Base-by-base conservation (phyloP, 2,888 invertebrate genomes). In the Agrotis ipsilon region DNA sequence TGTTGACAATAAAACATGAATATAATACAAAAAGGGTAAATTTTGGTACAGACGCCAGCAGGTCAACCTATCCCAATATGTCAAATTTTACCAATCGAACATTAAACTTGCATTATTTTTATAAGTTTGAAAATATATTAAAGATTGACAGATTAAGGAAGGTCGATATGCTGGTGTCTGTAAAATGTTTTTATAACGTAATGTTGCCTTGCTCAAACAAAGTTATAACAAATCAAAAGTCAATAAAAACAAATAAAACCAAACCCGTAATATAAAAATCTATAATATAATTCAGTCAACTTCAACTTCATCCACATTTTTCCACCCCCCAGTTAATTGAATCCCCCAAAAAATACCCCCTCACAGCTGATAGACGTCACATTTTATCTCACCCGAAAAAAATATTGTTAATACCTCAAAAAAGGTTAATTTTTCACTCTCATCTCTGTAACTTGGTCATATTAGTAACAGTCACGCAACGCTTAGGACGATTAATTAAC, bases 401-500 rank as follows among this genome's bases (percentile, higher is more conserved):
- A 69, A 63, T 16, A 45, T 18, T 59, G 19, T 57, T 64, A 73
- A 72, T 67, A 49, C 32, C 49, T 27, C 9, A 45, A 71, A 68
- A 82, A 76, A 76, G 67, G 65, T 71, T 59, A 57, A 83, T 83
- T 72, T 85, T 81, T 85, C 79, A 75, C 64, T 68, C 70, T 74
- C 75, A 77, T 81, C 75, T 75, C 72, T 19, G 54, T 46, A 71
- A 72, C 69, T 71, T 72, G 66, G 24, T 21, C 52, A 16, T 73
- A 84, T 84, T 78, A 77, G 72, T 84, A 55, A 21, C 57, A 45
- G 84, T 83, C 84, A 82, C 74, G 68, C 58, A 64, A 73, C 63
- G 67, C 72, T 83, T 80, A 82, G 80, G 67, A 59, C 69, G 79
- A 88, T 83, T 81, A 83, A 89, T 90, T 84, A 81, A 84, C 78